phyloP scores from a whole-genome alignment of 2,797 vertebrate species.

The Lates japonicus region DNA sequence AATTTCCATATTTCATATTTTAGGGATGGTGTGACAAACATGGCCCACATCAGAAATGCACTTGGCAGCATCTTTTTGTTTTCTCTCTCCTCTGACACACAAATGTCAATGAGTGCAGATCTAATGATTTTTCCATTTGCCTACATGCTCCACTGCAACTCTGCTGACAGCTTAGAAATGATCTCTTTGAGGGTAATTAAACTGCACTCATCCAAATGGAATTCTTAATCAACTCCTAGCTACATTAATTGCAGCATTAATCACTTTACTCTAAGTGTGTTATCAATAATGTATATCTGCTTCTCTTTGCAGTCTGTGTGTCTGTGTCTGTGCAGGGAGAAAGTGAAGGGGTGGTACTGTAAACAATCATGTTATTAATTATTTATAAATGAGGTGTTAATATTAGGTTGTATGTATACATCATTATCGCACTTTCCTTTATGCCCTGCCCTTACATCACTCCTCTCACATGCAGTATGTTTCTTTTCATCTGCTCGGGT shows the following conservation, averaged over 20 bases:
- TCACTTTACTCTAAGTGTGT: slow-evolving; percentile 7
- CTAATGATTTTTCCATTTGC: neutral
- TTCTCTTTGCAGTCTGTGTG: neutral
- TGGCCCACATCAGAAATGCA: too few species aligned
- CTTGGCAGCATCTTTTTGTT: too few species aligned
- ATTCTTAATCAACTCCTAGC: slow-evolving; percentile 26
- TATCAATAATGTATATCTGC: slow-evolving; percentile 24
- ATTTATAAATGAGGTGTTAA: slow-evolving; percentile 9
- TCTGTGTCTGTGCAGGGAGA: neutral
- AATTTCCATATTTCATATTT: too few species aligned
- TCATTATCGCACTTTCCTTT: neutral
- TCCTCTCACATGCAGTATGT: too few species aligned
- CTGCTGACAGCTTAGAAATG: neutral
- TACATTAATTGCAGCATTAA: slow-evolving; percentile 29
- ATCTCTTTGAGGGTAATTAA: slow-evolving; percentile 19
- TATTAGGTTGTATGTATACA: neutral
- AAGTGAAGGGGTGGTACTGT: too few species aligned
- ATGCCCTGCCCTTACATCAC: neutral
- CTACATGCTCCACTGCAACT: neutral
- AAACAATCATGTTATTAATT: slow-evolving; percentile 28
- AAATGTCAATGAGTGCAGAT: neutral
- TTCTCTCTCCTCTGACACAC: neutral
- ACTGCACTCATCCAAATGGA: slow-evolving; percentile 8
- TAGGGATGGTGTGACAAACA: too few species aligned
- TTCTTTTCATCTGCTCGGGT: too few species aligned